Base-by-base conservation (phyloP, 1,140 invertebrate genomes). In the Dreissena polymorpha region DNA sequence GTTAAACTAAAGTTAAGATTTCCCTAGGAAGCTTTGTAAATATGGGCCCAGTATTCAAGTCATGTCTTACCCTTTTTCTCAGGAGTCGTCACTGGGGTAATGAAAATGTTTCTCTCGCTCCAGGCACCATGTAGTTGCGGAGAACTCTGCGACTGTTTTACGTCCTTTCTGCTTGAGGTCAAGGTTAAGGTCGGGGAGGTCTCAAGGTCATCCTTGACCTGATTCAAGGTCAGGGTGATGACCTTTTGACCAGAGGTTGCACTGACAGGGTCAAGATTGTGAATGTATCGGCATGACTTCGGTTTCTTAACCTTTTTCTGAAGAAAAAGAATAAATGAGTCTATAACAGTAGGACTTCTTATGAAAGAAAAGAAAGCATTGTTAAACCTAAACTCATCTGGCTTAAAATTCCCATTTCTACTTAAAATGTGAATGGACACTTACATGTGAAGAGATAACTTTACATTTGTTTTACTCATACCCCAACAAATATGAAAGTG, bases 261-360 rank as follows among this genome's bases (percentile, higher is more conserved):
- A 16, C 68, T 83, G 25, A 51, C 73, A 0, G 79, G 29, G 21
- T 89, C 87, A 60, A 92, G 74, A 13, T 88, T 69, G 74, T 92
- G 90, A 8, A 84, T 76, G 69, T 90, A 90, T 65, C 85, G 84
- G 0, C 86, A 88, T 14, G 78, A 82, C 78, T 86, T 87, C 0
- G 91, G 91, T 65, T 89, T 91, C 55, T 86, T 88, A 5, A 92
- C 90, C 55, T 81, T 81, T 14, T 86, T 75, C 91, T 90, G 75
- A 5, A 82, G 76, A 64, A 39, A 68, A 79, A 65, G 60, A 12
- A 49, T 10, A 18, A n/a, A 63, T 3, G 60, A 5, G 23, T n/a
- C 18, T 18, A 29, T 67, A 77, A 39, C 39, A 39, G 39, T 39
- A 39, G 12, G 73, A 27, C 50, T 63, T 7, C 2, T 63, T 7